These are phyloP conservation scores for Rhagonycha fulva DNA, from an alignment of 2,888 invertebrate species.

Conservation along the genomic window DNA sequence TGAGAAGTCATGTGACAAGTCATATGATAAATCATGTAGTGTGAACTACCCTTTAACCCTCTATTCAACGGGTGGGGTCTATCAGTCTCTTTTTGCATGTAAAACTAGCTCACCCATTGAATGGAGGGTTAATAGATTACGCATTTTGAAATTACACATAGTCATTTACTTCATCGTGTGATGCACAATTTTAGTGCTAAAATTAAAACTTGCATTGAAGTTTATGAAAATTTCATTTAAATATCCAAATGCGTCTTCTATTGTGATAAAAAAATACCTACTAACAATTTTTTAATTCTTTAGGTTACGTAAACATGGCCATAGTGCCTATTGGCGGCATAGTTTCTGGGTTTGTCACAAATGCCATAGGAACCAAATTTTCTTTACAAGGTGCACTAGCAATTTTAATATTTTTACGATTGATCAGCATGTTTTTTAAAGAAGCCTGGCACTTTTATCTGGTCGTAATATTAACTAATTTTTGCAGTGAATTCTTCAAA, in stretches of 20 bases:
- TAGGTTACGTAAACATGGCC: not conserved
- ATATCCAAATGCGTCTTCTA: not conserved
- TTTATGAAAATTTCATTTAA: too few species aligned
- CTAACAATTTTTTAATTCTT: not conserved
- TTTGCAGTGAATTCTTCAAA: not conserved
- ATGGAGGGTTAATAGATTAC: too few species aligned
- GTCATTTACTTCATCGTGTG: too few species aligned
- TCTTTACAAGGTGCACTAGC: not conserved
- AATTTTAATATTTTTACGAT: not conserved
- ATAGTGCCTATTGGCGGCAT: not conserved
- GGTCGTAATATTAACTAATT: not conserved
- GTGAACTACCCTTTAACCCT: too few species aligned
- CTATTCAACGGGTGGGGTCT: too few species aligned
- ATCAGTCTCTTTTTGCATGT: too few species aligned
- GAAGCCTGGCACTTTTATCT: not conserved
- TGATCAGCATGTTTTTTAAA: not conserved
- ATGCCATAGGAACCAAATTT: not conserved
- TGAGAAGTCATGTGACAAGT: too few species aligned
- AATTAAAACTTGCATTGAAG: too few species aligned
- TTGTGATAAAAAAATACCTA: not conserved
- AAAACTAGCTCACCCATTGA: too few species aligned
- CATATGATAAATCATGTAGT: too few species aligned
- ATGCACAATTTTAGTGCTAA: too few species aligned
- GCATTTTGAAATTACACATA: too few species aligned
- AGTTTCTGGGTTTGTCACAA: not conserved